phyloP scores from a whole-genome alignment of 2,888 invertebrate species.

The Spisula subtruncata region DNA sequence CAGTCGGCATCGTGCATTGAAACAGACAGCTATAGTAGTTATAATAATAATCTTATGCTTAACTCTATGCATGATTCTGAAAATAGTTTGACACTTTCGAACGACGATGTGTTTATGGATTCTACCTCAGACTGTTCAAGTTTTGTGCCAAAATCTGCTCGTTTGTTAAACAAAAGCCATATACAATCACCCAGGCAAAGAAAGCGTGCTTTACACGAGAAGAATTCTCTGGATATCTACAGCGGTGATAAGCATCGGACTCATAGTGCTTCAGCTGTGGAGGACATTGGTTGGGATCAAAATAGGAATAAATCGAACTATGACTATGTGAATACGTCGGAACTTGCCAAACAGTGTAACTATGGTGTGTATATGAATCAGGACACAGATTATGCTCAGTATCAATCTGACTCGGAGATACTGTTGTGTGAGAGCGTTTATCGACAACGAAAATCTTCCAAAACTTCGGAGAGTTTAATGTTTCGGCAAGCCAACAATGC shows the following conservation, averaged over 20 bases:
- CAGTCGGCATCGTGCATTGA: constrained; percentile 65
- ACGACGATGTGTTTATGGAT: constrained; percentile 77
- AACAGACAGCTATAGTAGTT: constrained; percentile 59
- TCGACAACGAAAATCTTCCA: constrained; percentile 56
- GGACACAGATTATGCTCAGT: constrained; percentile 62
- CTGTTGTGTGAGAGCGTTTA: constrained; percentile 60
- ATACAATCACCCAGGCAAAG: constrained; percentile 45
- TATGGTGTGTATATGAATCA: constrained; percentile 55
- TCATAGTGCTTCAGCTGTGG: constrained; percentile 80
- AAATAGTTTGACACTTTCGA: constrained; percentile 70
- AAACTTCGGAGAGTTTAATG: constrained; percentile 39
- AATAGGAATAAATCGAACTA: constrained; percentile 38
- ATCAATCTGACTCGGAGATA: constrained; percentile 75
- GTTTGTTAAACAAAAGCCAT: constrained; percentile 44
- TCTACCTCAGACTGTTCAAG: constrained; percentile 56
- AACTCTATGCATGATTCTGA: constrained; percentile 73
- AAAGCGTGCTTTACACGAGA: constrained; percentile 15
- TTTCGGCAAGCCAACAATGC: constrained; percentile 66
- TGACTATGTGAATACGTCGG: constrained; percentile 70
- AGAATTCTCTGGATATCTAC: constrained; percentile 40
- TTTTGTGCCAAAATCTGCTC: constrained; percentile 32
- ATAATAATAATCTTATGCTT: constrained; percentile 64
- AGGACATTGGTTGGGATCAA: constrained; percentile 71
- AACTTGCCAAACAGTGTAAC: constrained; percentile 68
- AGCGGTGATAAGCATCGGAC: constrained; percentile 71